phyloP scores from a whole-genome alignment of 2,888 invertebrate genomes.

The Drosophila cognata region DNA sequence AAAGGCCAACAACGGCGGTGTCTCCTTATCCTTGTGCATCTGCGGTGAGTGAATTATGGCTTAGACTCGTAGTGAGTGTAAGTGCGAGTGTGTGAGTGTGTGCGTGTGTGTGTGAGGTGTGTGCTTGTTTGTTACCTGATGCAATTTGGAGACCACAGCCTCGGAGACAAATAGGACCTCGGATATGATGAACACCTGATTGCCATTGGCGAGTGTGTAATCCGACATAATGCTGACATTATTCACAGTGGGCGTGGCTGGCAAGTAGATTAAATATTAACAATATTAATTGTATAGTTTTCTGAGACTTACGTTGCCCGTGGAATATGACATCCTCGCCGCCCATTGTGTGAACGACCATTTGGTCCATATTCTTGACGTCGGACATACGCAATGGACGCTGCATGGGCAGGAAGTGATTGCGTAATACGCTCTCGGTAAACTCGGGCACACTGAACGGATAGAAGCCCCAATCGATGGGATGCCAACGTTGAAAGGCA shows the following conservation, averaged over 20 bases:
- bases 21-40: constrained; percentile 88
- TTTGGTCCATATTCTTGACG: constrained; percentile 86
- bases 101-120: constrained; percentile 3
- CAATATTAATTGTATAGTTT: not conserved
- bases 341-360: constrained; percentile 87
- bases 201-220: constrained; percentile 87
- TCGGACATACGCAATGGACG: constrained; percentile 86
- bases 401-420: constrained; percentile 87
- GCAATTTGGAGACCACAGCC: constrained; percentile 87
- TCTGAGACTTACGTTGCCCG: constrained; percentile 86
- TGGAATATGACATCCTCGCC: constrained; percentile 87
- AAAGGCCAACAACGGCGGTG: constrained; percentile 88
- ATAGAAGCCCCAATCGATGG: constrained; percentile 90
- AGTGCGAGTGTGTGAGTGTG: not conserved
- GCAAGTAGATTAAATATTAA: constrained; percentile 29
- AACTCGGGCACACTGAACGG: constrained; percentile 89
- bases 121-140: constrained; percentile 85
- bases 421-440: constrained; percentile 87
- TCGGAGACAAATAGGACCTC: constrained; percentile 88
- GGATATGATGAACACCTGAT: constrained; percentile 87
- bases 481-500: constrained; percentile 89
- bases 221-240: constrained; percentile 87
- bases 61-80: constrained; percentile 23
- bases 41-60: constrained; percentile 39
- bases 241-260: constrained; percentile 87